These are phyloP conservation scores for Rhinopomastus cyanomelas DNA, from an alignment of 2,113 vertebrate species.

Conservation along the genomic window DNA sequence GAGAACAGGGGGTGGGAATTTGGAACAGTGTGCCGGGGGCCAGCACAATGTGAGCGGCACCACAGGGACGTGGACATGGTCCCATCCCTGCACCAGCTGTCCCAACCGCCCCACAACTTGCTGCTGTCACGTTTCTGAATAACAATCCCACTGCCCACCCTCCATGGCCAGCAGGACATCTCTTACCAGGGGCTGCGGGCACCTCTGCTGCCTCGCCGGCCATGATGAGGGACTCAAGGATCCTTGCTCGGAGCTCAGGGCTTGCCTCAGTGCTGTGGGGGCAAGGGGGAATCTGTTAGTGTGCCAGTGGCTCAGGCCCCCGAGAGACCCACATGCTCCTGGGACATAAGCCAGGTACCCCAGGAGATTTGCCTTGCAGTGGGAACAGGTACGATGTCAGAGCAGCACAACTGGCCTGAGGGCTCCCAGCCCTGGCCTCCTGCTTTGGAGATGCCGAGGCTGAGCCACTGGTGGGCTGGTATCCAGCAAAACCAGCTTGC, in stretches of 20 bases:
- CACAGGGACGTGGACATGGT: fast-evolving
- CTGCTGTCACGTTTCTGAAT: neutral
- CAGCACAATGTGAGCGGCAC: fast-evolving
- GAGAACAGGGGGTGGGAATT: neutral
- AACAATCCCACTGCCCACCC: fast-evolving
- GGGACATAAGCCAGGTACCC: neutral
- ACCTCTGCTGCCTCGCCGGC: slow-evolving; percentile 70
- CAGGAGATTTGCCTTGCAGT: fast-evolving
- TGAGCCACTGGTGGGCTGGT: neutral
- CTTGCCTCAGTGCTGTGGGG: slow-evolving; percentile 69
- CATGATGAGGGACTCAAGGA: slow-evolving; percentile 79
- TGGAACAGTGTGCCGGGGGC: neutral
- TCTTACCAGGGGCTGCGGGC: slow-evolving; percentile 79
- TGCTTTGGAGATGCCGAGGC: fast-evolving
- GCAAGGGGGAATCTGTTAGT: neutral
- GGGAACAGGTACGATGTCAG: fast-evolving
- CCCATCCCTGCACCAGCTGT: neutral
- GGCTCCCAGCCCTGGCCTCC: neutral
- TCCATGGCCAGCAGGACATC: fast-evolving
- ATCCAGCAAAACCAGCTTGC: neutral
- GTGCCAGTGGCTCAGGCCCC: neutral
- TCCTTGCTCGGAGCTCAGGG: slow-evolving; percentile 76
- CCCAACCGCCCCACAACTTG: fast-evolving
- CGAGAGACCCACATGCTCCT: fast-evolving
- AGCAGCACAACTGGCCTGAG: neutral